These are phyloP conservation scores for Lethenteron camtschaticum DNA, from an alignment of 2,113 vertebrate genomes.

Conservation along the genomic window DNA sequence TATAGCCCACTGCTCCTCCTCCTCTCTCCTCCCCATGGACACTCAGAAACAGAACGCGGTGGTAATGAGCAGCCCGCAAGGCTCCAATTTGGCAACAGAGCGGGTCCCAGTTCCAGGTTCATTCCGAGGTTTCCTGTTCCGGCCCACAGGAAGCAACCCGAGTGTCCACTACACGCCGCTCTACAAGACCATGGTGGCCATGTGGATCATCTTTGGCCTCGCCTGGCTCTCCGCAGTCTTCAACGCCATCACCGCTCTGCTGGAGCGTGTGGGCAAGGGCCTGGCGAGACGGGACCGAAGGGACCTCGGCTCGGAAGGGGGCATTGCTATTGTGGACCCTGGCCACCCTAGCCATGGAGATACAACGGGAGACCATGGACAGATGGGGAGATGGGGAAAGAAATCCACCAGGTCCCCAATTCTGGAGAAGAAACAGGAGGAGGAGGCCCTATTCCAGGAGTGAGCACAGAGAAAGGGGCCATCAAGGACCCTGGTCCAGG, in stretches of 20 bases:
- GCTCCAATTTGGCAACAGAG: too few relatives aligned
- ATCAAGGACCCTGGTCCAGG: too few relatives aligned
- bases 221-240: conserved; percentile 64
- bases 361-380: conserved; percentile 10
- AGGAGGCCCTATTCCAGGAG: too few relatives aligned
- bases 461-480: too few relatives aligned
- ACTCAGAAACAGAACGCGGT: too few relatives aligned
- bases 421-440: neutral
- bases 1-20: too few relatives aligned
- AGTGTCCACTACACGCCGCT: conserved; percentile 37
- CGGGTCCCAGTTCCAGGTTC: too few relatives aligned
- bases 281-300: conserved; percentile 12
- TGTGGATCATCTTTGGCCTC: conserved; percentile 80
- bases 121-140: neutral
- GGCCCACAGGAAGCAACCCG: conserved; percentile 35
- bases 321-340: neutral
- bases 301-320: neutral
- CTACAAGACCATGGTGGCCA: conserved; percentile 45
- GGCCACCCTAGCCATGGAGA: neutral
- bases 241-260: conserved; percentile 42
- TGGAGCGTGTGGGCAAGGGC: conserved; percentile 28
- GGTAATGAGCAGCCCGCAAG: too few relatives aligned
- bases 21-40: too few relatives aligned
- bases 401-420: neutral
- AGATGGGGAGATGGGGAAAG: neutral